Evolutionary conservation across 2,888 invertebrate species (phyloP), one percentile per base, ranked within the genome.

Genomic region (Resseliella maxima): DNA sequence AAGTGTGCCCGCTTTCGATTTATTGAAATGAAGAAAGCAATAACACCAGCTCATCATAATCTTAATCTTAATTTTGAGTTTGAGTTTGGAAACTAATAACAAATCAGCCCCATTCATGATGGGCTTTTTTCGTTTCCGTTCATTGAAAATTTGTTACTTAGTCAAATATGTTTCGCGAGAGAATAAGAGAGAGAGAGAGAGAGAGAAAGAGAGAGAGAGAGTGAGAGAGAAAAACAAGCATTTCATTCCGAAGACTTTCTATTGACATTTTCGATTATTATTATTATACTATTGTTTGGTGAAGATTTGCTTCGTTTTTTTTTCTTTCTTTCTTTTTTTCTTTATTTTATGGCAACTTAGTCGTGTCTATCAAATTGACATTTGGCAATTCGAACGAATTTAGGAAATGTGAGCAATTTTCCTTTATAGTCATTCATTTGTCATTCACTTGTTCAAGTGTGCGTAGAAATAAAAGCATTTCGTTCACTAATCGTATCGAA

Each of bases 381-480:
- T 72, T 72, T 72, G 31, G 72, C 72, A 72, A 72, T 72, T 27
- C 31, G 72, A 10, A 72, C 31, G 31, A 31, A 72, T 31, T 72
- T 72, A 15, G 72, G 31, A 72, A 72, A 72, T 72, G 15, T 31
- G 72, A 27, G 72, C 35, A 15, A 35, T 72, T 72, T 72, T 72
- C 27, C 15, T 72, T 72, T 72, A 72, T 72, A 31, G 31, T 2
- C 72, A 72, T 72, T 72, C 72, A 72, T 72, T 72, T 72, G 72
- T 72, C 72, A 72, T 72, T 72, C 72, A 31, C 72, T 72, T 72
- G 72, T 72, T 72, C 31, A 72, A 72, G 31, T 72, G 72, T 72
- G 72, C 72, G 72, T 72, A 31, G 35, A 72, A 72, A 72, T 72
- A 72, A 72, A 72, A 72, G 31, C 31, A 35, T 31, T 72, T 72